Base-by-base conservation (phyloP, 1,140 invertebrate species). In the Harpegnathos saltator region DNA sequence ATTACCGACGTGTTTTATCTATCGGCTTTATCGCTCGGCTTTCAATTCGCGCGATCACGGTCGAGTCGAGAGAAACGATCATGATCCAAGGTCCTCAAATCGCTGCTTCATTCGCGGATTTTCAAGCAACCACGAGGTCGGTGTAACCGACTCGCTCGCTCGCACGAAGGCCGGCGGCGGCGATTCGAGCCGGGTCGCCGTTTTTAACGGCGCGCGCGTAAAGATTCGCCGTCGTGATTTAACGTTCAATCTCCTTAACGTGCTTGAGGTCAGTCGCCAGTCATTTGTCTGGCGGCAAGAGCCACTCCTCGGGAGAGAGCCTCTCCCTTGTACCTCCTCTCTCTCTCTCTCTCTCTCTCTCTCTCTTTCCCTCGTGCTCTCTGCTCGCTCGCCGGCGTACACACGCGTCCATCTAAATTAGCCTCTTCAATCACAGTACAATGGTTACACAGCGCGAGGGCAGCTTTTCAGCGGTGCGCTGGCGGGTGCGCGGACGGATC, bases 361-460 rank as follows among this genome's bases (percentile, higher is more conserved):
- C 73, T 9, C 38, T 44, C 3, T 44, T 9, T 44, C 38, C 11
- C 38, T 44, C 11, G 72, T 19, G 69, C 84, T 26, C 75, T 17
- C 12, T 74, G 59, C 74, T 66, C 63, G 65, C 52, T 80, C 59
- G 65, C 26, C 50, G 26, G 69, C 81, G 50, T 69, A 56, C 63
- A 75, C 74, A 52, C 86, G 59, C 85, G 87, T 88, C 82, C 83
- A 87, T 88, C 83, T 85, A 88, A 89, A 89, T 89, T 85, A 89
- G 83, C 83, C 86, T 89, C 71, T 85, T 89, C 87, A 85, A 89
- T 89, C 87, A 88, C 83, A 68, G 87, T 72, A 87, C 83, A 88
- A 88, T 87, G 87, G 86, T 88, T 88, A 85, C 75, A 87, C 85
- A 82, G 72, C 54, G 61, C 54, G 61, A 80, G 82, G 78, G 74